Percentiles rank a stretch among this genome's conserved stretches.
phyloP scores from a whole-genome alignment of 2,797 vertebrate genomes.

The Arctocebus calabarensis region DNA sequence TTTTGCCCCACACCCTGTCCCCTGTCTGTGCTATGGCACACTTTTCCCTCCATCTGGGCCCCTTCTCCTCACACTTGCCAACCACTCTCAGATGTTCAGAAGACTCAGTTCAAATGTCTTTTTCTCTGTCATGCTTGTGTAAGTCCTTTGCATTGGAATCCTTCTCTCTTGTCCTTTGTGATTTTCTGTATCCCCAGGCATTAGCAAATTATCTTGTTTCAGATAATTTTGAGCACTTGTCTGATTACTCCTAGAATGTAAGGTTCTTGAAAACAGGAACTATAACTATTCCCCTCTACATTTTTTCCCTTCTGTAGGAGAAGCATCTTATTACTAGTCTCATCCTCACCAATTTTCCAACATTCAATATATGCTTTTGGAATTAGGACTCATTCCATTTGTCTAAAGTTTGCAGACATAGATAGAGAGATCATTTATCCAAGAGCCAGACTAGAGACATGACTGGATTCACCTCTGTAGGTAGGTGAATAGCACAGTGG shows the following conservation, averaged over 20 bases:
- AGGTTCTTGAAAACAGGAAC: not conserved
- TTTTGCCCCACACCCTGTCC: too few species aligned
- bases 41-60: too few species aligned
- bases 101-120: not conserved
- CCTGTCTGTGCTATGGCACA: fast-evolving
- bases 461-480: not conserved
- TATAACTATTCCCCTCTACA: not conserved
- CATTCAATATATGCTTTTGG: not conserved
- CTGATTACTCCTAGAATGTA: not conserved
- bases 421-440: not conserved
- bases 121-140: not conserved
- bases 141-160: not conserved
- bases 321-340: not conserved
- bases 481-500: too few species aligned
- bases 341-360: not conserved
- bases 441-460: not conserved
- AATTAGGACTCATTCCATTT: not conserved
- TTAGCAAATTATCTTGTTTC: not conserved
- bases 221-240: not conserved
- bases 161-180: not conserved
- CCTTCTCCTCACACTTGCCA: not conserved
- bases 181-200: not conserved
- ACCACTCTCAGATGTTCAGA: not conserved
- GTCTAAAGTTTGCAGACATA: not conserved
- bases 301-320: not conserved